Evolutionary conservation across 1,140 invertebrate species (phyloP), one percentile per base, ranked within the genome.

Genomic region (Ectropis grisescens): DNA sequence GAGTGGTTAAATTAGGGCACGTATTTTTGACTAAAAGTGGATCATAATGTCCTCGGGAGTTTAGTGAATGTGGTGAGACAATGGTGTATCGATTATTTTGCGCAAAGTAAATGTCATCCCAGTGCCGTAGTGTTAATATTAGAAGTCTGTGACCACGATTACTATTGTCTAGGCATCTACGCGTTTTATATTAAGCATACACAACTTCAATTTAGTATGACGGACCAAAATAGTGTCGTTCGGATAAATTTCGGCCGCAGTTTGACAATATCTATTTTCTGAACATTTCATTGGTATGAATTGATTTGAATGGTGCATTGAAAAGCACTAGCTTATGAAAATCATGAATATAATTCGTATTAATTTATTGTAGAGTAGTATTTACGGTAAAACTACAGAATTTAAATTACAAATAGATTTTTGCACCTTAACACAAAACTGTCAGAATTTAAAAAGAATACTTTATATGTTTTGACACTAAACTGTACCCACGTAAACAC

Each of bases 71-170:
- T 75, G 68, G 64, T 74, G 66, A 78, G 72, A 81, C 71, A 81
- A 81, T 81, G 71, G 76, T 78, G 69, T 81, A 81, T 81, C 76
- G 76, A 81, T 81, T 81, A 81, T 78, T 81, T 81, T 81, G 70
- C 71, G 69, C 67, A 71, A 69, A 78, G 68, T 70, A 76, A 81
- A 81, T 81, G 76, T 81, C 76, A 81, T 78, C 70, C 65, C 70
- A 56, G 70, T 71, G 57, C 55, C 60, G 70, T 68, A 64, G 71
- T 78, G 75, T 76, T 81, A 81, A 81, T 81, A 78, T 81, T 81
- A 81, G 76, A 78, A 74, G 68, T 76, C 67, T 78, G 75, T 78
- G 62, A 64, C 59, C 58, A 61, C 64, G 62, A 74, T 68, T 69
- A 69, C 62, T 59, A 69, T 79, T 74, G 68, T 67, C 72, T 76